Base-by-base conservation (phyloP, 2,888 invertebrate species). In the Biston stratarius region DNA sequence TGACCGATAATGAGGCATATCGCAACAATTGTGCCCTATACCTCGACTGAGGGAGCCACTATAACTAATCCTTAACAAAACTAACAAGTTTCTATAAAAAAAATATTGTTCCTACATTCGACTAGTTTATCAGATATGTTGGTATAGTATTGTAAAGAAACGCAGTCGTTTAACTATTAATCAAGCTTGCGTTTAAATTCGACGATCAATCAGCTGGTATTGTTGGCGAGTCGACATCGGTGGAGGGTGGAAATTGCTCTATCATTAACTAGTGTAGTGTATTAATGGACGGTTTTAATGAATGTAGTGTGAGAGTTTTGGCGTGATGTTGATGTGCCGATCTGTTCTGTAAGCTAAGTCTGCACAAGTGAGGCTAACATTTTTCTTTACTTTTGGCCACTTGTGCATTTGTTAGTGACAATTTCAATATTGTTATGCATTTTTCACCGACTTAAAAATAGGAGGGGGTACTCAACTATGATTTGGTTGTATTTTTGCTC, bases 201-300 rank as follows among this genome's bases (percentile, higher is more conserved):
- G 68, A 48, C 61, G 65, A 80, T 80, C 80, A 82, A 82, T 82
- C 81, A 82, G 73, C 67, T 52, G 62, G 62, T 64, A 82, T 82
- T 81, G 82, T 80, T 57, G 57, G 65, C 47, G 64, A 42, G 59
- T 52, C 49, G 63, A 47, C 51, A 60, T 38, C 56, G 70, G 73
- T 61, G 53, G 61, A 61, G 52, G 55, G 52, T 51, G 64, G 60
- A 36, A 62, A 56, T 49, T 64, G 60, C 69, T 64, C 58, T 64
- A 48, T 56, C 60, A 66, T 72, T 77, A 67, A 75, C 74, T 70
- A 55, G 59, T 47, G 34, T 45, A 47, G 60, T 15, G 44, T 45
- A 57, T 45, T 57, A 7, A 57, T 15, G 42, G 55, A 0, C 14
- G 40, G 53, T n/a, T 53, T n/a, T 14, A 11, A 15, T 0, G 24